Base-by-base conservation (phyloP, 2,888 invertebrate species). In the Polymixis flavicincta region DNA sequence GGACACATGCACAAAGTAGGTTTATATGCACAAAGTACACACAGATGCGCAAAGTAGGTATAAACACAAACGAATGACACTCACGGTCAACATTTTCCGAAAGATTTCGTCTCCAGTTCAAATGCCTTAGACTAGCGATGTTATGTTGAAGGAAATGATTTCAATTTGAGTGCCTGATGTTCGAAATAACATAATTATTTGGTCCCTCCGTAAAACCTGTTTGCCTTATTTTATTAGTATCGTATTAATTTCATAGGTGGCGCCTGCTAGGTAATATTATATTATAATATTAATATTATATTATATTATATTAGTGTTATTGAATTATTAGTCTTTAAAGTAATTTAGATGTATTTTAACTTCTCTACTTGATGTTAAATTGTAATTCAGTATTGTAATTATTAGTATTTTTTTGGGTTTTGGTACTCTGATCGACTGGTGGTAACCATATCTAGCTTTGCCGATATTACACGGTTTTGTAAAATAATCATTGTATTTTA, bases 171-270 rank as follows among this genome's bases (percentile, higher is more conserved):
- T 96, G 96, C 95, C 96, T 96, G 92, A 92, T 91, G 91, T 92
- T 92, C 65, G 80, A 28, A 79, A 88, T 76, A 90, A 93, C 89
- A 90, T 90, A 93, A 93, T 94, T 94, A 87, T 95, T 96, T 94
- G 90, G 89, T 95, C 96, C 96, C 96, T 96, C 96, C 96, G 95
- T 90, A 87, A 92, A 80, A 93, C 92, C 95, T 92, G 85, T 95
- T 93, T 94, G 96, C 96, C 96, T 96, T 96, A 96, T 96, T 96
- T 96, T 95, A 93, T 94, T 95, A 95, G 95, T 89, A 78, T 90
- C 92, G 82, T 90, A 89, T 90, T 92, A 78, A 86, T 94, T 94
- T 93, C 80, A 86, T 92, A 92, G 90, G 83, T 87, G 90, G 90
- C 88, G 91, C 87, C 90, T 85, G 92, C 91, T 94, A 94, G 93